These are phyloP conservation scores for Chromis chromis DNA, from an alignment of 2,797 vertebrate genomes.

Conservation along the genomic window DNA sequence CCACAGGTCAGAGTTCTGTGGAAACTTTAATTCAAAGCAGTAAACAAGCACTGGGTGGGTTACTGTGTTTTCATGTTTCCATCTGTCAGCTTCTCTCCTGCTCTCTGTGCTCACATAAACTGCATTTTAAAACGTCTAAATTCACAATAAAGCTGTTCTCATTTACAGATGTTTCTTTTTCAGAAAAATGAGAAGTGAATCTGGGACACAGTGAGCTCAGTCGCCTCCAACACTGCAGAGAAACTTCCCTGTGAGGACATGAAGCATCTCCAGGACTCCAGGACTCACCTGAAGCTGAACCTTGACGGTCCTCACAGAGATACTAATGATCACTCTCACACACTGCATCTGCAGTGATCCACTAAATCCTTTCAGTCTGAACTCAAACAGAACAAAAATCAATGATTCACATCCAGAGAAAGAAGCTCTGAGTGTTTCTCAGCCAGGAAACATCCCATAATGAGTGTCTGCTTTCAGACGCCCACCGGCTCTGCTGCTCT, in stretches of 20 bases:
- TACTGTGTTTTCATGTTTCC: too few relatives aligned
- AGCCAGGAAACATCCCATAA: conserved; percentile 61
- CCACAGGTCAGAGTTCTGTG: too few relatives aligned
- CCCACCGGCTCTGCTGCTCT: conserved; percentile 40
- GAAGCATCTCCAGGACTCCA: too few relatives aligned
- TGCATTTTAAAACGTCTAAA: too few relatives aligned
- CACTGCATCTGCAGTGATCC: not conserved
- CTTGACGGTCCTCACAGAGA: too few relatives aligned
- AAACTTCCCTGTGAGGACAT: conserved; percentile 15
- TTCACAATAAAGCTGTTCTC: too few relatives aligned
- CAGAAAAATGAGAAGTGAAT: conserved; percentile 42
- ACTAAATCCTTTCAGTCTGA: conserved; percentile 57
- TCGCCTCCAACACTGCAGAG: conserved; percentile 49
- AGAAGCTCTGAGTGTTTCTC: conserved; percentile 37
- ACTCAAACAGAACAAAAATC: conserved; percentile 46
- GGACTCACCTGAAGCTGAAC: too few relatives aligned
- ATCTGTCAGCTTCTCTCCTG: too few relatives aligned
- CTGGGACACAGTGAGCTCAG: conserved; percentile 66
- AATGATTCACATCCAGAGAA: conserved; percentile 38
- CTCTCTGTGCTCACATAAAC: too few relatives aligned
- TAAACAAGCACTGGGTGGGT: too few relatives aligned
- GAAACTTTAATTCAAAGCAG: too few relatives aligned
- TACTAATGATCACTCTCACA: not conserved
- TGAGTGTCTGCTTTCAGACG: conserved; percentile 40
- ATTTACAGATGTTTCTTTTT: too few relatives aligned